A percentile compares a stretch with the other conserved stretches of the same genome.
phyloP scores from a whole-genome alignment of 2,797 vertebrate species.

The Ciconia nigra region DNA sequence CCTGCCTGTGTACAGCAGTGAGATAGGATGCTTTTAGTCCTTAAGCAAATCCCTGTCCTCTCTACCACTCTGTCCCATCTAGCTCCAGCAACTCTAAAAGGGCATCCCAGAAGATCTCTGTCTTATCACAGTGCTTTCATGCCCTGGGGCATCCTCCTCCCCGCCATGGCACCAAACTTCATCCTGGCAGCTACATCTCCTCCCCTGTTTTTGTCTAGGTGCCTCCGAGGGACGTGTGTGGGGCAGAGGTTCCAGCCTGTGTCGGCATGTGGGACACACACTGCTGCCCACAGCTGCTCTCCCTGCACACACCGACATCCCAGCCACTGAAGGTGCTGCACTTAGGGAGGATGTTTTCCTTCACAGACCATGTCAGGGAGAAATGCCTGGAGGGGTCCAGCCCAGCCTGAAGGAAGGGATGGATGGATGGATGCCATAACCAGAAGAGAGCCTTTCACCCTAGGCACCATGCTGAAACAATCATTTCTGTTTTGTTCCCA shows the following conservation, averaged over 20 bases:
- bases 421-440: not conserved
- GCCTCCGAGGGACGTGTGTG: rapidly evolving
- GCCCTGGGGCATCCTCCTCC: too few species aligned
- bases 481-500: not conserved
- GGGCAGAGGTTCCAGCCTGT: not conserved
- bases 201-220: too few species aligned
- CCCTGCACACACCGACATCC: not conserved
- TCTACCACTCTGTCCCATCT: rapidly evolving
- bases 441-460: not conserved
- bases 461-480: not conserved
- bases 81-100: not conserved
- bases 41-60: not conserved
- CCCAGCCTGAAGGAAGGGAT: not conserved
- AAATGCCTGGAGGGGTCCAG: not conserved
- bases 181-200: not conserved
- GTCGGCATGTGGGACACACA: rapidly evolving
- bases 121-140: rapidly evolving
- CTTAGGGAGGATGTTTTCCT: not conserved
- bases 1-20: not conserved
- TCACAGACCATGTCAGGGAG: not conserved
- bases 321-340: too few species aligned
- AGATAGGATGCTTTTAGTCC: not conserved
- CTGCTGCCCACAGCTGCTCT: not conserved
- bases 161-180: not conserved
- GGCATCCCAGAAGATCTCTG: not conserved